A percentile compares a stretch with the other conserved stretches of the same genome.
These are phyloP conservation scores for Aleadryas rufinucha DNA, from an alignment of 2,113 vertebrate species.

Conservation along the genomic window DNA sequence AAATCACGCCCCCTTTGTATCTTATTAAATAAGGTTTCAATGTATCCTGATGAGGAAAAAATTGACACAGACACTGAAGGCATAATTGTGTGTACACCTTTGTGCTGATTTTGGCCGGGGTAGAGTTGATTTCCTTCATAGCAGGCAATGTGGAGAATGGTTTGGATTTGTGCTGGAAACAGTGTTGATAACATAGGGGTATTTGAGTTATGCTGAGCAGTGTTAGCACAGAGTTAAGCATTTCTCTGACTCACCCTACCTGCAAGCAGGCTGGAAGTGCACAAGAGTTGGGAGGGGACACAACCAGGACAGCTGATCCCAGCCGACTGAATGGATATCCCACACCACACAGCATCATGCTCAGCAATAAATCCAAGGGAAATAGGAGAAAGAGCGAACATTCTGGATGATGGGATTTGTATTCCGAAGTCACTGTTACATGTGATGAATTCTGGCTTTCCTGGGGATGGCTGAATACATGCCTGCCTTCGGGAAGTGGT, in stretches of 20 bases:
- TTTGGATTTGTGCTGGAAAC: background rate
- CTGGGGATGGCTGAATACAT: background rate
- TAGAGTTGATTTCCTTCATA: background rate
- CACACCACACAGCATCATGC: no score
- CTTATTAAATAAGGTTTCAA: background rate
- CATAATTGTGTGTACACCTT: background rate
- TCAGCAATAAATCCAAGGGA: background rate
- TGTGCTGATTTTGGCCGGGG: background rate
- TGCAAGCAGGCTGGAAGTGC: background rate
- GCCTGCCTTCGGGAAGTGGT: background rate
- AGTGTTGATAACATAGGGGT: background rate
- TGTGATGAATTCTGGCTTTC: accelerated
- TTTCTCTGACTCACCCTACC: background rate
- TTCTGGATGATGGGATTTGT: background rate
- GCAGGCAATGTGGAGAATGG: background rate
- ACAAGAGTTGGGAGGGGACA: background rate
- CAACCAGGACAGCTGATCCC: background rate
- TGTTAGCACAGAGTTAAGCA: background rate
- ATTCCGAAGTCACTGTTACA: background rate
- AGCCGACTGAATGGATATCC: background rate
- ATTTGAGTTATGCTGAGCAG: background rate
- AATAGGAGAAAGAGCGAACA: background rate
- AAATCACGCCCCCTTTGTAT: background rate
- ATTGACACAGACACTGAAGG: background rate
- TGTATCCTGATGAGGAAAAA: slow-evolving; percentile 14